Conservation (phyloP, 2,113 vertebrate genomes). For the Apus apus region DNA sequence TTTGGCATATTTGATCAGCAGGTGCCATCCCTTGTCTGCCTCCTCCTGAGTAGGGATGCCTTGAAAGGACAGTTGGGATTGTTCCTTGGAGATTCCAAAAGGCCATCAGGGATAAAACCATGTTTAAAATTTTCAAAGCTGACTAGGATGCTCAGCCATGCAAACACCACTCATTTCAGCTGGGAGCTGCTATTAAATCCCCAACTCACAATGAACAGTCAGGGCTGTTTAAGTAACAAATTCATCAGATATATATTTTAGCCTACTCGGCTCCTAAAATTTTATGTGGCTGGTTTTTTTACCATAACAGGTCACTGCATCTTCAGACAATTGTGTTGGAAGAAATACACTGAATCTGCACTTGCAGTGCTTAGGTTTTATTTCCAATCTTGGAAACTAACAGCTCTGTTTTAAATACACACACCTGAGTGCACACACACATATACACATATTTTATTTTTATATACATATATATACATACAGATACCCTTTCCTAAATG, state of each 20-base stretch:
- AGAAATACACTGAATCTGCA: background rate
- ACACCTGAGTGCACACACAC: no score
- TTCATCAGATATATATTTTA: constrained; percentile 26
- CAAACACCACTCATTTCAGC: constrained; percentile 33
- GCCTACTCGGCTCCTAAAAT: background rate
- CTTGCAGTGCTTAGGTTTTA: background rate
- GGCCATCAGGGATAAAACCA: background rate
- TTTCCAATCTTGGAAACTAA: background rate
- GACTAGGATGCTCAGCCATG: constrained; percentile 28
- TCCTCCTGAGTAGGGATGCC: background rate
- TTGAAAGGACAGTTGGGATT: constrained; percentile 33
- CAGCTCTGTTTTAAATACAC: background rate
- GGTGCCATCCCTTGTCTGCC: constrained; percentile 52
- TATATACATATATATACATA: background rate
- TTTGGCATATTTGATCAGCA: constrained; percentile 54
- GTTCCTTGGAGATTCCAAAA: constrained; percentile 27
- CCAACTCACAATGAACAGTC: constrained; percentile 26
- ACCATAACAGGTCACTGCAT: background rate
- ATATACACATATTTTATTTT: background rate
- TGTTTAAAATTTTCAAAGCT: constrained; percentile 15
- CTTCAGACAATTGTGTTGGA: background rate
- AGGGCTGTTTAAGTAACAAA: constrained; percentile 39
- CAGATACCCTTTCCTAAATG: background rate
- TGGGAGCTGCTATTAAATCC: constrained; percentile 44
- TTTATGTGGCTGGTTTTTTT: background rate